Evolutionary conservation across 2,113 vertebrate genomes (phyloP).

Genomic region (Stigmatopora argus): DNA sequence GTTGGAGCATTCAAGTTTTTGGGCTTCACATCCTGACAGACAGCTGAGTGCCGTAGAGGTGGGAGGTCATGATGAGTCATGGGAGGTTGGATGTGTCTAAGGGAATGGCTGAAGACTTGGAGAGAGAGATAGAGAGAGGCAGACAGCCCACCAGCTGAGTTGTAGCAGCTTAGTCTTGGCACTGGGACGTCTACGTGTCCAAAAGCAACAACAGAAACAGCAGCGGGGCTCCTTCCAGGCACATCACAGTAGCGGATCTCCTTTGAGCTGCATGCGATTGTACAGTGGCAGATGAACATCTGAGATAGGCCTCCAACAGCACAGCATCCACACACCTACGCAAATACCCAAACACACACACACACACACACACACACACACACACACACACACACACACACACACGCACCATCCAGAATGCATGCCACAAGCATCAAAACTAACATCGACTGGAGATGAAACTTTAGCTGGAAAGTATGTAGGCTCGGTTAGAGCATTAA

Average conservation of each 20-base stretch:
- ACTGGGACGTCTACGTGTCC: constrained; percentile 43
- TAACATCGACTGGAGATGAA: constrained; percentile 4
- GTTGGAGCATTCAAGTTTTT: constrained; percentile 28
- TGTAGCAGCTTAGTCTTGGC: constrained; percentile 38
- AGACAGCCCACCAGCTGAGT: constrained; percentile 51
- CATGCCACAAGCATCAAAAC: constrained; percentile 18
- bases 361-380: constrained; percentile 16
- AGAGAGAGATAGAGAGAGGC: constrained; percentile 6
- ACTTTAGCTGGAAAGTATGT: constrained; percentile 7
- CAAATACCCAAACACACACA: constrained; percentile 4
- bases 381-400: constrained; percentile 18
- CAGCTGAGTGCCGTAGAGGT: constrained; percentile 13
- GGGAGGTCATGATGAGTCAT: constrained; percentile 14
- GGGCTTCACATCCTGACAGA: constrained; percentile 52
- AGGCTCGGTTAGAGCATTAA: constrained; percentile 15
- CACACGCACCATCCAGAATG: constrained; percentile 10
- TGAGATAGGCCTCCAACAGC: constrained; percentile 34
- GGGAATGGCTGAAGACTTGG: background rate
- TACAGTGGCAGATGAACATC: constrained; percentile 46
- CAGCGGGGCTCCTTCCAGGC: constrained; percentile 52
- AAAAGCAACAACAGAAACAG: constrained; percentile 55
- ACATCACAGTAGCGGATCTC: constrained; percentile 58
- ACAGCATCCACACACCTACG: constrained; percentile 13
- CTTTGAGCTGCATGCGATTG: constrained; percentile 56
- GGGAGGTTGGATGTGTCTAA: constrained; percentile 17